A percentile compares a stretch with the other conserved stretches of the same genome.
These are phyloP conservation scores for Rhipidura dahli DNA, from an alignment of 2,113 vertebrate species.

Conservation along the genomic window DNA sequence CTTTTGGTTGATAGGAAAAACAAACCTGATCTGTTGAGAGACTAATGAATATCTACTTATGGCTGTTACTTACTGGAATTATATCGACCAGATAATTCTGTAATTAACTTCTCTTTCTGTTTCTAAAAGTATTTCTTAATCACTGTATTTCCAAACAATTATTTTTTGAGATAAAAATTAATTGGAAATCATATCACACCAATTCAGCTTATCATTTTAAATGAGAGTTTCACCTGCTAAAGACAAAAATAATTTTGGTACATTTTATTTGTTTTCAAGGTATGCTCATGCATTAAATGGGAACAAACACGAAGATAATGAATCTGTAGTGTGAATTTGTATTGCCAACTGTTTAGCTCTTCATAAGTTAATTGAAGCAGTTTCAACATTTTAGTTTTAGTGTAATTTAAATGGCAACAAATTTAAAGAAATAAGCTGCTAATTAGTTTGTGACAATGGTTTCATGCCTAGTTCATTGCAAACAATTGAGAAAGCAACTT, in stretches of 20 bases:
- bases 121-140: neutral
- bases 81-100: neutral
- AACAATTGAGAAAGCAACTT: neutral
- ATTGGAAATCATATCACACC: neutral
- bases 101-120: neutral
- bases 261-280: neutral
- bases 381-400: conserved; percentile 10
- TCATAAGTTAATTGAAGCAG: conserved; percentile 7
- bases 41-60: neutral
- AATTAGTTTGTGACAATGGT: conserved; percentile 46
- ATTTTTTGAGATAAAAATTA: neutral
- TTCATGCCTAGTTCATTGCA: neutral
- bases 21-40: neutral
- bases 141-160: neutral
- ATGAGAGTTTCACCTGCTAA: neutral
- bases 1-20: neutral
- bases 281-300: neutral
- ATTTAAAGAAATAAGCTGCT: conserved; percentile 42
- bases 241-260: neutral
- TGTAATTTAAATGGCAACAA: conserved; percentile 38
- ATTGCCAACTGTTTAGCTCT: neutral
- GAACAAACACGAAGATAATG: neutral
- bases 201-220: neutral
- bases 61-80: neutral
- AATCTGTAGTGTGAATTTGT: neutral